These are phyloP conservation scores for Oreohelix idahoensis DNA, from an alignment of 1,140 invertebrate genomes.

Conservation along the genomic window DNA sequence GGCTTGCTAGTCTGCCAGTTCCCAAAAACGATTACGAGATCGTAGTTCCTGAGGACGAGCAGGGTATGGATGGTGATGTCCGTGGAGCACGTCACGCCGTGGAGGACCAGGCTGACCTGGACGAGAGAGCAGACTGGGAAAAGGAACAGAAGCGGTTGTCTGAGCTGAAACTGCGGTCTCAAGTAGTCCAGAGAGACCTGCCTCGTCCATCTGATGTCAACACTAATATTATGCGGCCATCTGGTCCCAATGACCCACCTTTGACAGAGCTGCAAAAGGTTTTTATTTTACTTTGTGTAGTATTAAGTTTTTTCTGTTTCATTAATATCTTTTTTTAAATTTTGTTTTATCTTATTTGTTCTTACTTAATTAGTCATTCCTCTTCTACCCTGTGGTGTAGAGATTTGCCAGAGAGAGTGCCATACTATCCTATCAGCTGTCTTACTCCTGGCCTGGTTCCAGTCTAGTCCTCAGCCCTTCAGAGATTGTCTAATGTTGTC, in stretches of 20 bases:
- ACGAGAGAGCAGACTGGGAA: conserved; percentile 77
- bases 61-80: conserved; percentile 71
- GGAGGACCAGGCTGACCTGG: conserved; percentile 86
- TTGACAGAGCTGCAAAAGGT: conserved; percentile 90
- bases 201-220: conserved; percentile 91
- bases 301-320: too few species aligned
- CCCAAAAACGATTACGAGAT: conserved; percentile 99
- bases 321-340: too few species aligned
- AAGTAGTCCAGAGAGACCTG: conserved; percentile 90
- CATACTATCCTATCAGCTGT: too few species aligned
- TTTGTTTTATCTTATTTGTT: too few species aligned
- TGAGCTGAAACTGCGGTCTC: conserved; percentile 86
- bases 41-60: conserved; percentile 91
- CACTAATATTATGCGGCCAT: conserved; percentile 83
- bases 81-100: conserved; percentile 32
- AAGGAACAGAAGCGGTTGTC: conserved; percentile 78
- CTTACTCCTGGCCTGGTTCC: too few species aligned
- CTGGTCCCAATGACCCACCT: conserved; percentile 79
- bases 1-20: conserved; percentile 85
- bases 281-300: background rate
- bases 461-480: too few species aligned
- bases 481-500: too few species aligned
- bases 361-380: too few species aligned
- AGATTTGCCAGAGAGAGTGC: too few species aligned
- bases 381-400: too few species aligned